Percentiles rank a stretch among this genome's conserved stretches.
phyloP scores from a whole-genome alignment of 1,140 invertebrate genomes.

The Euglossa dilemma region DNA sequence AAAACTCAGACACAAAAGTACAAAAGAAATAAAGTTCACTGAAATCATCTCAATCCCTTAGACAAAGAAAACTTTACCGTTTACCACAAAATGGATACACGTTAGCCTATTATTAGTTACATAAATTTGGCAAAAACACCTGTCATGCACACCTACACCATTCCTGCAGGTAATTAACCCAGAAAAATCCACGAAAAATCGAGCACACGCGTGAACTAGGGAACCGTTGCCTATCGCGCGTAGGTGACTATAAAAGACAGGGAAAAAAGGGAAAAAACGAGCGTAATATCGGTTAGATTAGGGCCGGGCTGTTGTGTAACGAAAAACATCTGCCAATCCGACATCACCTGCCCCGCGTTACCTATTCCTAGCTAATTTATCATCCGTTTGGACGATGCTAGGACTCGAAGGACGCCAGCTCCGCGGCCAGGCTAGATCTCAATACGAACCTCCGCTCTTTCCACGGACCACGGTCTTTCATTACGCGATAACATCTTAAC shows the following conservation, averaged over 20 bases:
- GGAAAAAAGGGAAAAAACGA: slow-evolving; percentile 45
- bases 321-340: slow-evolving; percentile 77
- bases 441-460: slow-evolving; percentile 53
- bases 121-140: too few species aligned
- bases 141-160: too few species aligned
- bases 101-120: too few species aligned
- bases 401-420: slow-evolving; percentile 49
- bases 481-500: slow-evolving; percentile 78
- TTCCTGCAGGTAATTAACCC: too few species aligned
- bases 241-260: not conserved
- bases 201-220: not conserved
- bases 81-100: too few species aligned
- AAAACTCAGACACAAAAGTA: too few species aligned
- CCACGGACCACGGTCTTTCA: slow-evolving; percentile 67
- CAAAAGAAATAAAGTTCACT: too few species aligned
- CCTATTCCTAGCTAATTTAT: slow-evolving; percentile 77
- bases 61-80: too few species aligned
- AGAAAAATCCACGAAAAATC: not conserved
- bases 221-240: not conserved
- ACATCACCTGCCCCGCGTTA: slow-evolving; percentile 75
- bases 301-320: slow-evolving; percentile 57
- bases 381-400: slow-evolving; percentile 58
- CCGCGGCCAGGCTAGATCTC: slow-evolving; percentile 17
- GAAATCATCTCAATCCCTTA: too few species aligned
- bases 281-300: slow-evolving; percentile 49